These are phyloP conservation scores for Trissoscelio sp. DNA, from an alignment of 2,888 invertebrate species.

Conservation along the genomic window DNA sequence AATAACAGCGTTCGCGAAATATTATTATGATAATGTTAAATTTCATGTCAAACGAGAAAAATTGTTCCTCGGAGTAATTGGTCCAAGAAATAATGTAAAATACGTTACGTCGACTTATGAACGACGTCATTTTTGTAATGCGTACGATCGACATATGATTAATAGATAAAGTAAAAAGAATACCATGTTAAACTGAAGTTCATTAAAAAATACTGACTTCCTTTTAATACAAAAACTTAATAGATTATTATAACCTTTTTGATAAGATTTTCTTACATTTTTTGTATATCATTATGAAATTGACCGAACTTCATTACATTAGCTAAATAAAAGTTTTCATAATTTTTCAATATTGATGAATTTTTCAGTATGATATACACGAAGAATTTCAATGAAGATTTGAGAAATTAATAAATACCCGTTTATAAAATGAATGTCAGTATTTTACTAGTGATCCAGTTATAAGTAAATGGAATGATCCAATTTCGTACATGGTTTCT, in stretches of 20 bases:
- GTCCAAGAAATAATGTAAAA: conserved; percentile 43
- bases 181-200: neutral
- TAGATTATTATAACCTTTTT: no score
- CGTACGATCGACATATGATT: conserved; percentile 2
- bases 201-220: neutral
- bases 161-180: neutral
- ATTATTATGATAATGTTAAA: conserved; percentile 51
- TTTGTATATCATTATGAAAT: no score
- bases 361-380: no score
- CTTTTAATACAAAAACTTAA: neutral
- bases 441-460: neutral
- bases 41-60: conserved; percentile 53
- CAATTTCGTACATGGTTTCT: conserved; percentile 3
- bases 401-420: no score
- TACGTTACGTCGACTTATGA: conserved; percentile 23
- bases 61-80: conserved; percentile 53
- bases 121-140: conserved; percentile 38
- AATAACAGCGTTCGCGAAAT: conserved; percentile 39
- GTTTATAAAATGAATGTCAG: neutral
- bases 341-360: no score
- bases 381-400: no score
- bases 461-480: no score
- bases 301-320: no score
- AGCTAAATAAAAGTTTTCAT: no score
- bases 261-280: no score